Evolutionary conservation across 1,140 invertebrate species (phyloP).

Genomic region (Pemphigus obesinymphae): DNA sequence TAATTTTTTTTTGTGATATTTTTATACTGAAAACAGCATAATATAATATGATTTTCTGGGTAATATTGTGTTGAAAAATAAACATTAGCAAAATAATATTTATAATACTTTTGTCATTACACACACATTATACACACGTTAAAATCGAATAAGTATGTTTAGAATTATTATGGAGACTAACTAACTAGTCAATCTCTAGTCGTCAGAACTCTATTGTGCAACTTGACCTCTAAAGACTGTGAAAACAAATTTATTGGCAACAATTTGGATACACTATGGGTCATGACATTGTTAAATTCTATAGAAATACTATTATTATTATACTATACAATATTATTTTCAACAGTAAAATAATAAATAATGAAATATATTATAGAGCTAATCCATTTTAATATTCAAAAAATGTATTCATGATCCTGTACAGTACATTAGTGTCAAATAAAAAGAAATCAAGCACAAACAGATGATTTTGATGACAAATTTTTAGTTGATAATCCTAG

Average conservation of each 20-base stretch:
- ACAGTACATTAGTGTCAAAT: no score
- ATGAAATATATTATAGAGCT: neutral
- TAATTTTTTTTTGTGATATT: neutral
- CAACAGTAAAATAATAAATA: neutral
- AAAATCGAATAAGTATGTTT: neutral
- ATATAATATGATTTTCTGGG: neutral
- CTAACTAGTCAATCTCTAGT: neutral
- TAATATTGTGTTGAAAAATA: neutral
- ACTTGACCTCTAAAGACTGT: neutral
- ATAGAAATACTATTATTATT: neutral
- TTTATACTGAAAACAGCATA: neutral
- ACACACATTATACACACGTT: neutral
- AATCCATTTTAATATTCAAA: neutral
- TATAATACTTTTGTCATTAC: neutral
- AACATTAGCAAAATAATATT: neutral
- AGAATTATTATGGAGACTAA: neutral
- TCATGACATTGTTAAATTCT: constrained; percentile 25
- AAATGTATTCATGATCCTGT: neutral
- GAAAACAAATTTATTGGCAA: constrained; percentile 37
- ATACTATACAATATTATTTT: neutral
- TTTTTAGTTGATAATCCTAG: neutral
- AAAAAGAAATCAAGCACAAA: neutral
- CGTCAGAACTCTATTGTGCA: constrained; percentile 14
- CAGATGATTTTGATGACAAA: neutral
- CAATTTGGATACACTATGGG: constrained; percentile 4